A percentile compares a stretch with the other conserved stretches of the same genome.
These are phyloP conservation scores for Melanotaenia trifasciata DNA, from an alignment of 2,797 vertebrate genomes.

Conservation along the genomic window DNA sequence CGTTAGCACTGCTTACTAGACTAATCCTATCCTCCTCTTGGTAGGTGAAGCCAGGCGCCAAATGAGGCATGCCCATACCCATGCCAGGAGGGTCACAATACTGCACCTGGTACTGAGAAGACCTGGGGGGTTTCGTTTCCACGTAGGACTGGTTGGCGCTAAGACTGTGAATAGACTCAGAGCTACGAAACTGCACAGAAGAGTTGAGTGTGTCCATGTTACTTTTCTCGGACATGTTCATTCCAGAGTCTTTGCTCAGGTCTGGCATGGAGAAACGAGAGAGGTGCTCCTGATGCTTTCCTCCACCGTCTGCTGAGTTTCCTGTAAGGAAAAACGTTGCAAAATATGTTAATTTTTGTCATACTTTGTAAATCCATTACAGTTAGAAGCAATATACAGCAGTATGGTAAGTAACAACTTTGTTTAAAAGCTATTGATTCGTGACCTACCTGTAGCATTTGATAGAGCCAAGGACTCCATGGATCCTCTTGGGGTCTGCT, in stretches of 20 bases:
- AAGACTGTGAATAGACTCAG: constrained; percentile 94
- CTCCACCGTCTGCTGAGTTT: constrained; percentile 89
- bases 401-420: neutral
- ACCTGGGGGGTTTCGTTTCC: constrained; percentile 87
- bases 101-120: constrained; percentile 84
- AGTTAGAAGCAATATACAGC: neutral
- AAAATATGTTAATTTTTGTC: constrained; percentile 4
- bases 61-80: constrained; percentile 64
- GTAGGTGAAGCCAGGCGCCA: constrained; percentile 92
- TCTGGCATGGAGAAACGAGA: constrained; percentile 99
- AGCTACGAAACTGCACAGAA: constrained; percentile 92
- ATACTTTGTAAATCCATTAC: neutral
- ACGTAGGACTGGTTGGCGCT: constrained; percentile 90
- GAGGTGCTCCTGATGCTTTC: constrained; percentile 94
- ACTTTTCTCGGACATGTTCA: constrained; percentile 96
- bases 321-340: constrained; percentile 74
- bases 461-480: constrained; percentile 95
- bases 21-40: constrained; percentile 87
- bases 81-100: constrained; percentile 85
- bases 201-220: constrained; percentile 94
- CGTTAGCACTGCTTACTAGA: constrained; percentile 85
- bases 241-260: constrained; percentile 97
- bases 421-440: neutral
- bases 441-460: constrained; percentile 89
- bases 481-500: constrained; percentile 94